Evolutionary conservation across 2,113 vertebrate species (phyloP), one percentile per base, ranked within the genome.

Genomic region (Taxidea taxus): DNA sequence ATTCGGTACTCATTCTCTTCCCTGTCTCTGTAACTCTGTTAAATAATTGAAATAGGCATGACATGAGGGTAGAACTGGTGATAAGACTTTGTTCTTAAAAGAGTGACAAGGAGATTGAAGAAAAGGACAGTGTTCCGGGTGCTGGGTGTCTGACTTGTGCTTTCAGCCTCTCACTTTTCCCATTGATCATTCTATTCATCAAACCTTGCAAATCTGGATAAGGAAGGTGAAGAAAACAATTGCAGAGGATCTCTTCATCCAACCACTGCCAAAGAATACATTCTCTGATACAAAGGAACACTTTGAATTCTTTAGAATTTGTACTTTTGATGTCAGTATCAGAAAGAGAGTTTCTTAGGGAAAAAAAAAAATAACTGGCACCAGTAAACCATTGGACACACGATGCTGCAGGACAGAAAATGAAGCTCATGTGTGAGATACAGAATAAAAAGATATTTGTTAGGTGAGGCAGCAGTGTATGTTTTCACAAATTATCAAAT

Each of bases 11-110:
- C 56, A 90, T 97, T 95, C 87, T 94, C 81, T 91, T 64, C 9
- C 18, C 58, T 77, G 78, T 92, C 87, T 97, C 93, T 77, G 74
- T 14, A 84, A 6, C 39, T 58, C 54, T 81, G 74, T 86, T 92
- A 80, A 94, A 54, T 93, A 93, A 97, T 84, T 89, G 93, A 93
- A 95, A 93, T 42, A 90, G 87, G 66, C 1, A 0, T 64, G 37
- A 77, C 64, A 90, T 1, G 5, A 27, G 49, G 54, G 9, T 29
- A 64, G 72, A 78, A 39, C 39, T 80, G 81, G 39, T 74, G 72
- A 58, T 94, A 51, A 82, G 56, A 54, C 39, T 83, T 82, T 88
- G 62, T 81, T 90, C 27, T 84, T 80, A 51, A 85, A 42, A 49
- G 16, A 84, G 29, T 31, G 16, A 49, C 58, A 92, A 72, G 83